A percentile compares a stretch with the other conserved stretches of the same genome.
Conservation (phyloP, 2,797 vertebrate species). For the Oceanodroma leucorhoa region DNA sequence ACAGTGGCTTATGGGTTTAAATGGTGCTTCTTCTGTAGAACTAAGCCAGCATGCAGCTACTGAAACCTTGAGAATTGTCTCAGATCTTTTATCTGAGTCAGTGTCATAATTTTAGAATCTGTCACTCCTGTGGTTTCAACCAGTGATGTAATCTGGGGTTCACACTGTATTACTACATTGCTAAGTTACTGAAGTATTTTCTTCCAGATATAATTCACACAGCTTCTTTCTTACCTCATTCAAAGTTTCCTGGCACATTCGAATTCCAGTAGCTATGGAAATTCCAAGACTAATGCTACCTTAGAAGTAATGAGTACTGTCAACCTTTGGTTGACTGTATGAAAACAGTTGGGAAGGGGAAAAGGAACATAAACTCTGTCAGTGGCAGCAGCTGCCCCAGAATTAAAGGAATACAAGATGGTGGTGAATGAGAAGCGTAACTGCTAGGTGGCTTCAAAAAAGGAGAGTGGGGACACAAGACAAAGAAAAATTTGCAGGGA, state of each 20-base stretch:
- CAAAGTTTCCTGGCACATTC: neutral
- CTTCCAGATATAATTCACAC: neutral
- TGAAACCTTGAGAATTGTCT: neutral
- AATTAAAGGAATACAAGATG: neutral
- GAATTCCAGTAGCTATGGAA: neutral
- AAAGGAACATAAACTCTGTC: neutral
- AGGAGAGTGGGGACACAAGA: neutral
- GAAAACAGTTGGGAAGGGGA: neutral
- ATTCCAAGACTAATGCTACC: neutral
- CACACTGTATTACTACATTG: neutral
- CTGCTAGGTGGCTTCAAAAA: neutral
- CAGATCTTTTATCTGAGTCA: neutral
- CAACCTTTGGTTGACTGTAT: neutral
- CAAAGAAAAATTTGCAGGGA: neutral
- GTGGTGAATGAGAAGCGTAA: neutral
- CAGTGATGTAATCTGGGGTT: neutral
- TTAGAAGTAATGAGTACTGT: neutral
- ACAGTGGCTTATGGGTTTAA: neutral
- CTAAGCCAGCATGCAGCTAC: neutral
- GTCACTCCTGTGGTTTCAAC: neutral
- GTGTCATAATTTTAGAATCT: constrained; percentile 5
- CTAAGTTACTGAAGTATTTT: neutral
- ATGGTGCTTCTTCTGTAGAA: neutral
- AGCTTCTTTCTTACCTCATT: neutral
- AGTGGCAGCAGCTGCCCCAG: neutral